phyloP scores from a whole-genome alignment of 1,140 invertebrate species.

The Drosophila mojavensis region DNA sequence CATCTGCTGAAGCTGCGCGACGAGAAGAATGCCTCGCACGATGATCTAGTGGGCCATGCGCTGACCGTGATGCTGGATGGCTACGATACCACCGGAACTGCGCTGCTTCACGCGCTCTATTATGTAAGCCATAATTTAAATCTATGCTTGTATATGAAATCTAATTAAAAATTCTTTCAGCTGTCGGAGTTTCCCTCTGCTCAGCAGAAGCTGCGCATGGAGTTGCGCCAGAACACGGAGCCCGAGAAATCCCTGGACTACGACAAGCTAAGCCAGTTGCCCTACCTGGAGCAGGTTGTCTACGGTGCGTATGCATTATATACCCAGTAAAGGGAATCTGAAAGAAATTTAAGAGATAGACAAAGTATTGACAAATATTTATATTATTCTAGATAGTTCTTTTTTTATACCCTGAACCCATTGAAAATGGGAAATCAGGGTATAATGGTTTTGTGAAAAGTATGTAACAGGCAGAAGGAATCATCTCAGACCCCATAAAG shows the following conservation, averaged over 20 bases:
- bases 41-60: constrained; percentile 86
- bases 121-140: constrained; percentile 44
- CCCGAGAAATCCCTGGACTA: constrained; percentile 36
- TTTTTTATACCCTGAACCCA: too few species aligned
- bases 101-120: constrained; percentile 66
- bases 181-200: constrained; percentile 48
- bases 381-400: background rate
- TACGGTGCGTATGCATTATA: constrained; percentile 47
- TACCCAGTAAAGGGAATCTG: too few species aligned
- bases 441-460: too few species aligned
- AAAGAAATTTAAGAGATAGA: too few species aligned
- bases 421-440: too few species aligned
- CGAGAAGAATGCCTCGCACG: constrained; percentile 84
- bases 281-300: constrained; percentile 76
- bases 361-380: too few species aligned
- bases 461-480: too few species aligned
- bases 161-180: constrained; percentile 31
- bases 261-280: constrained; percentile 52
- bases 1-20: constrained; percentile 77
- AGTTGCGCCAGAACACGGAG: constrained; percentile 64
- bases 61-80: constrained; percentile 86
- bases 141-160: background rate
- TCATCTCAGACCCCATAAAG: too few species aligned
- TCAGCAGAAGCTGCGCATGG: constrained; percentile 66
- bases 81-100: constrained; percentile 85